phyloP scores from a whole-genome alignment of 2,113 vertebrate genomes.

The Myotis yumanensis region DNA sequence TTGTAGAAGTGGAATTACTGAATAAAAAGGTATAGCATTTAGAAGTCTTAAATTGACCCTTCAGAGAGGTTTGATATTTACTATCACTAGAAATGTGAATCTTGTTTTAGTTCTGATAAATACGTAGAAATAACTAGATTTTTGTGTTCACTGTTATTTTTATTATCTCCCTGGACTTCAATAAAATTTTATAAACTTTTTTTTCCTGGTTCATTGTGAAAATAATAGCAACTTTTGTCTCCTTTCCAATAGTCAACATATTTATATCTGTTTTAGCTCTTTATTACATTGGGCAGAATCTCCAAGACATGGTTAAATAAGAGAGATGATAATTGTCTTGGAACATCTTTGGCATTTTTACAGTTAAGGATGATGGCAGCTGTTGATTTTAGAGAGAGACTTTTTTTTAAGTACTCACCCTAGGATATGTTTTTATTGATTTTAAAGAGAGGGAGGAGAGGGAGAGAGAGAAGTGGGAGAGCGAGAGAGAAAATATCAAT shows the following conservation, averaged over 20 bases:
- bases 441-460: not conserved
- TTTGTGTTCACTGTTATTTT: not conserved
- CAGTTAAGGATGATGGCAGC: not conserved
- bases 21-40: not conserved
- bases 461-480: too few species aligned
- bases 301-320: not conserved
- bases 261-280: conserved; percentile 26
- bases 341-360: conserved; percentile 35
- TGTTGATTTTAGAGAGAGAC: conserved; percentile 24
- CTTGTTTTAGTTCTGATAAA: not conserved
- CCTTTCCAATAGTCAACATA: not conserved
- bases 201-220: not conserved
- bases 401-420: not conserved
- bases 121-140: not conserved
- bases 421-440: too few species aligned
- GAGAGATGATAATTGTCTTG: conserved; percentile 31
- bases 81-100: not conserved
- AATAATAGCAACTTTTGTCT: not conserved
- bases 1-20: not conserved
- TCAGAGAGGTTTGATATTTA: not conserved
- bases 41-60: not conserved
- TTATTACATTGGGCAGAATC: conserved; percentile 36
- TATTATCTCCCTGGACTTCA: not conserved
- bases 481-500: not conserved
- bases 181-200: conserved; percentile 8